A percentile compares a stretch with the other conserved stretches of the same genome.
Conservation (phyloP, 2,888 invertebrate species). For the Creontiades dilutus region DNA sequence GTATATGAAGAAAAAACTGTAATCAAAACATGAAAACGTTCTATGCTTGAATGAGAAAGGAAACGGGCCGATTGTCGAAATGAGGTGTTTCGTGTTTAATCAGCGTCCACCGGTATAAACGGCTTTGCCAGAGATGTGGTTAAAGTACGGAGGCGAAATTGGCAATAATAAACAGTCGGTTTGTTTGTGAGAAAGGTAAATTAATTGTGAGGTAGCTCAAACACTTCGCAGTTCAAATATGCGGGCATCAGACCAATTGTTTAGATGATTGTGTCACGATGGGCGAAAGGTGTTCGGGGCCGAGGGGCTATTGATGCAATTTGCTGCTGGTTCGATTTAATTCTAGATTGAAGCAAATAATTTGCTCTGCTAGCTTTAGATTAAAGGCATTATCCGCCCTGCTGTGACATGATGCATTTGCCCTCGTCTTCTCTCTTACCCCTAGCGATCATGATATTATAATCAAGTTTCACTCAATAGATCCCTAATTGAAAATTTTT, state of each 20-base stretch:
- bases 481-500: too few species aligned
- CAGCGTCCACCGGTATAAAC: neutral
- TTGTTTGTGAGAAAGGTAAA: constrained; percentile 60
- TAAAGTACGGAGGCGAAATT: constrained; percentile 56
- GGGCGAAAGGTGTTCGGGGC: constrained; percentile 25
- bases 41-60: neutral
- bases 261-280: constrained; percentile 61
- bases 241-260: constrained; percentile 58
- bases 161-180: constrained; percentile 58
- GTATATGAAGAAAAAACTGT: too few species aligned
- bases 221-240: constrained; percentile 57
- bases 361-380: constrained; percentile 68
- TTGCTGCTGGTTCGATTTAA: constrained; percentile 61
- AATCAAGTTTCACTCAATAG: neutral
- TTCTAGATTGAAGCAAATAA: constrained; percentile 69
- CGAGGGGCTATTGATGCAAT: constrained; percentile 37
- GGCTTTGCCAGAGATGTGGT: neutral
- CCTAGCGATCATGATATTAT: neutral
- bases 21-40: neutral
- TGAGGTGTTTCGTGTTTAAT: constrained; percentile 11
- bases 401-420: neutral
- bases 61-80: constrained; percentile 15
- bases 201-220: constrained; percentile 56
- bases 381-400: constrained; percentile 56
- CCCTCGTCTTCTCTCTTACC: neutral